Conservation (phyloP, 2,113 vertebrate genomes). For the Leptosomus discolor region DNA sequence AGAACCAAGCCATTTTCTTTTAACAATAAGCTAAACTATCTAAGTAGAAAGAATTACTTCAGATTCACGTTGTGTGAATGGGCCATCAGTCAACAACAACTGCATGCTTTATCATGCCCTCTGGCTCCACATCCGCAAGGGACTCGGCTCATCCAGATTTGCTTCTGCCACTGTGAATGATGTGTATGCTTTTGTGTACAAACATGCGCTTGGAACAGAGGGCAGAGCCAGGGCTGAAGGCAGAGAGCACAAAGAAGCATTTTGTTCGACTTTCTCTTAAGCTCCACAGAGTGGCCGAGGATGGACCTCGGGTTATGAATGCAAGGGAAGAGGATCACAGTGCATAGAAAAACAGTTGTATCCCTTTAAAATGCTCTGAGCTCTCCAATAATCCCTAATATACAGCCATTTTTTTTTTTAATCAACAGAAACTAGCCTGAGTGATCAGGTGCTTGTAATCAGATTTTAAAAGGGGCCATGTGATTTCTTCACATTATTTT, state of each 20-base stretch:
- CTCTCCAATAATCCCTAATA: background rate
- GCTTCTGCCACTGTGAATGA: background rate
- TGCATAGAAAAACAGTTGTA: background rate
- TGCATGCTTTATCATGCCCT: conserved; percentile 23
- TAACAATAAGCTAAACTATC: background rate
- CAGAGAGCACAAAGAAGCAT: background rate
- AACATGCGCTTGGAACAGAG: conserved; percentile 2
- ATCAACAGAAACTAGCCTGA: background rate
- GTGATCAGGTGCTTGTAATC: background rate
- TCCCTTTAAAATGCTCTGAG: background rate
- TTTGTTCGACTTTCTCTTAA: background rate
- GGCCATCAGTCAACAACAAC: conserved; percentile 40
- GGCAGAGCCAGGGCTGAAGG: background rate
- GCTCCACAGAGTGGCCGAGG: background rate
- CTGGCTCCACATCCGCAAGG: background rate
- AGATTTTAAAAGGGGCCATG: background rate
- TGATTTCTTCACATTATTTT: background rate
- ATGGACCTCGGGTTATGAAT: background rate
- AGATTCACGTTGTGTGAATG: background rate
- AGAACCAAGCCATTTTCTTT: background rate
- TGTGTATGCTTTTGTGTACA: background rate
- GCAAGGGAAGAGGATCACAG: background rate
- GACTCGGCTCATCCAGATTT: background rate
- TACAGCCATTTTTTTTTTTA: background rate
- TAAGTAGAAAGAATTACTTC: background rate